Evolutionary conservation across 2,888 invertebrate species (phyloP).

Genomic region (Pomacea canaliculata): DNA sequence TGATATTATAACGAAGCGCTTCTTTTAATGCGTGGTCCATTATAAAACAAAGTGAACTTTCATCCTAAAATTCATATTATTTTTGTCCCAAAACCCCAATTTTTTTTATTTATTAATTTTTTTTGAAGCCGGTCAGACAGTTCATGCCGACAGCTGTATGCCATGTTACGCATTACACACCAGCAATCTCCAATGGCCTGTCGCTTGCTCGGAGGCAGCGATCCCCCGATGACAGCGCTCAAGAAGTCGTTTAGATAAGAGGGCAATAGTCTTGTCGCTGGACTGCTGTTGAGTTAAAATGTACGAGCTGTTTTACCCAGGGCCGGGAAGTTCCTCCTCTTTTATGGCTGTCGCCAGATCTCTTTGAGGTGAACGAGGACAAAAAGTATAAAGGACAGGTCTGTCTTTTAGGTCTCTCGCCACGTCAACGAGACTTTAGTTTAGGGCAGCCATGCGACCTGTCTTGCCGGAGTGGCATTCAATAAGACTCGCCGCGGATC

Average conservation of each 20-base stretch:
- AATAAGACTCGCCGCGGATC: too few relatives aligned
- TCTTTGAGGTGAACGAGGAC: slow-evolving; percentile 12
- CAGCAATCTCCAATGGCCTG: background rate
- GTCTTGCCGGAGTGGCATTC: too few relatives aligned
- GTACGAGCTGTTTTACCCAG: slow-evolving; percentile 2
- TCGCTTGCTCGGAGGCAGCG: background rate
- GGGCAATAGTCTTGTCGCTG: slow-evolving; percentile 1
- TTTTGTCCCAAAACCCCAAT: too few relatives aligned
- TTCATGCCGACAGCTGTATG: too few relatives aligned
- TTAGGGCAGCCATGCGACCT: background rate
- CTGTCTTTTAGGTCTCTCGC: background rate
- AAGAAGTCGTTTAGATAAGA: slow-evolving; percentile 19
- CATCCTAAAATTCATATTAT: too few relatives aligned
- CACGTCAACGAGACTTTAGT: background rate
- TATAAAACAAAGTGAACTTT: too few relatives aligned
- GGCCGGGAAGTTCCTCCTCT: background rate
- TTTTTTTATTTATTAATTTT: too few relatives aligned
- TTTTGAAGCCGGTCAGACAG: too few relatives aligned
- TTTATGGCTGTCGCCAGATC: background rate
- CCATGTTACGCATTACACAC: too few relatives aligned
- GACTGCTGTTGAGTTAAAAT: background rate
- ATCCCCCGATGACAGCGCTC: background rate
- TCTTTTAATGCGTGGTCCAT: too few relatives aligned
- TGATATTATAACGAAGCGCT: too few relatives aligned
- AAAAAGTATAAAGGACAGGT: background rate